A percentile compares a stretch with the other conserved stretches of the same genome.
Evolutionary conservation across 2,888 invertebrate species (phyloP).

Genomic region (Oeneis ivallda): DNA sequence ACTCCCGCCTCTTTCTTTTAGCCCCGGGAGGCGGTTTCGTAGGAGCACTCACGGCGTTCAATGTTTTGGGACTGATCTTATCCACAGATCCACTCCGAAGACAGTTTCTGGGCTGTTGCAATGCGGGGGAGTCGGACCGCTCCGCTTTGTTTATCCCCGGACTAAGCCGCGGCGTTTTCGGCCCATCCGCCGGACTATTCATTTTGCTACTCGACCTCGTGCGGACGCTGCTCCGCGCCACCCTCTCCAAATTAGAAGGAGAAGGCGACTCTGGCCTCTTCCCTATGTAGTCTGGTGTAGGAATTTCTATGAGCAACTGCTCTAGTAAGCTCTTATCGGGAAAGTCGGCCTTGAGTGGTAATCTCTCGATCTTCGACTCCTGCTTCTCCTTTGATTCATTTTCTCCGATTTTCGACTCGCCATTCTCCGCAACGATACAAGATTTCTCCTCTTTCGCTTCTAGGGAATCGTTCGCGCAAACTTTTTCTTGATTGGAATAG

Average conservation of each 20-base stretch:
- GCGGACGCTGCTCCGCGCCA: slow-evolving; percentile 79
- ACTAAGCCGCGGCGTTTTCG: slow-evolving; percentile 71
- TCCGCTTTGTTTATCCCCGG: slow-evolving; percentile 59
- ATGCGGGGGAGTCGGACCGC: slow-evolving; percentile 66
- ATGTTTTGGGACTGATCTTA: slow-evolving; percentile 60
- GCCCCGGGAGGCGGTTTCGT: slow-evolving; percentile 56
- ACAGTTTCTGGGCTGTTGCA: slow-evolving; percentile 56
- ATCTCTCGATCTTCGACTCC: slow-evolving; percentile 60
- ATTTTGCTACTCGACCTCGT: slow-evolving; percentile 86
- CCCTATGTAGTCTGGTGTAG: slow-evolving; percentile 80
- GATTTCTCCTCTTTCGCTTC: slow-evolving; percentile 48
- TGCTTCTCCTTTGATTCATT: slow-evolving; percentile 42
- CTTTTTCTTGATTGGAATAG: slow-evolving; percentile 87
- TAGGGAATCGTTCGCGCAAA: slow-evolving; percentile 69
- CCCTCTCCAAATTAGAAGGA: slow-evolving; percentile 71
- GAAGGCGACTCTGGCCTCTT: slow-evolving; percentile 75
- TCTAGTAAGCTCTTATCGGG: slow-evolving; percentile 85
- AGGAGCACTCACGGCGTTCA: slow-evolving; percentile 42
- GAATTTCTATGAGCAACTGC: slow-evolving; percentile 92
- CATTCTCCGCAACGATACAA: slow-evolving; percentile 53
- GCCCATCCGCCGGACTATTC: slow-evolving; percentile 83
- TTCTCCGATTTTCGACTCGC: slow-evolving; percentile 50
- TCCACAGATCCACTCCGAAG: slow-evolving; percentile 65
- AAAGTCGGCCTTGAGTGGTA: slow-evolving; percentile 72
- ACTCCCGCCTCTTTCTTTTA: slow-evolving; percentile 90